A percentile compares a stretch with the other conserved stretches of the same genome.
Evolutionary conservation across 2,113 vertebrate species (phyloP).

Genomic region (Calidris pygmaea): DNA sequence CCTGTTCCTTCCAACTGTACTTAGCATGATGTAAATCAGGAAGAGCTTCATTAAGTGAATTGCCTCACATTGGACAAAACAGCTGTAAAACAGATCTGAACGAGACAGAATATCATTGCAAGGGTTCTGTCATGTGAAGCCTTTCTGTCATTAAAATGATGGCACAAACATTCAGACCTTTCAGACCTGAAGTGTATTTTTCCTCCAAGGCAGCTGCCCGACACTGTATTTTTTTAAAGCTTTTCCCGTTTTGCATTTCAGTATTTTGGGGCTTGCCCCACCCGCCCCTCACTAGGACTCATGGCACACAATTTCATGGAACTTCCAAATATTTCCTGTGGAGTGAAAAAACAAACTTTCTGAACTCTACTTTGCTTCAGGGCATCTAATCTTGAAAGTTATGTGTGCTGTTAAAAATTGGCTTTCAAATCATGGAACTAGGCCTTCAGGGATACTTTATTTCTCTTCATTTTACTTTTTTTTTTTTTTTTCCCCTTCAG

Average conservation of each 20-base stretch:
- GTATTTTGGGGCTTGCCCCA: not conserved
- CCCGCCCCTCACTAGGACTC: not conserved
- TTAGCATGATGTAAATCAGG: conserved; percentile 7
- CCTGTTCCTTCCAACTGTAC: not conserved
- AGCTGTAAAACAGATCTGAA: not conserved
- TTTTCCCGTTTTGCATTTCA: not conserved
- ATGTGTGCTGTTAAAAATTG: conserved; percentile 63
- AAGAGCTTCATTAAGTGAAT: not conserved
- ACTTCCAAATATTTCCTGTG: conserved; percentile 44
- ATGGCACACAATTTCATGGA: not conserved
- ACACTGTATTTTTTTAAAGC: not conserved
- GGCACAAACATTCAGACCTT: not conserved
- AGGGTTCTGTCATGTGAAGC: not conserved
- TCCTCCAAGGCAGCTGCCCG: not conserved
- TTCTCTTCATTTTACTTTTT: not conserved
- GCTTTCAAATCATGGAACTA: conserved; percentile 61
- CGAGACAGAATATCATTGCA: not conserved
- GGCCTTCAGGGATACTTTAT: conserved; percentile 41
- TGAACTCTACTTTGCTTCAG: conserved; percentile 26
- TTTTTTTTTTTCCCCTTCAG: not conserved
- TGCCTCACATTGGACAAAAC: not conserved
- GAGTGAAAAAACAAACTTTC: conserved; percentile 24
- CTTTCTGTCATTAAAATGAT: not conserved
- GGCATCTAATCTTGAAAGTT: conserved; percentile 65
- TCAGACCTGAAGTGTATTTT: not conserved